Percentiles rank a stretch among this genome's conserved stretches.
These are phyloP conservation scores for Psilopsiagon aurifrons DNA, from an alignment of 2,113 vertebrate genomes.

Conservation along the genomic window DNA sequence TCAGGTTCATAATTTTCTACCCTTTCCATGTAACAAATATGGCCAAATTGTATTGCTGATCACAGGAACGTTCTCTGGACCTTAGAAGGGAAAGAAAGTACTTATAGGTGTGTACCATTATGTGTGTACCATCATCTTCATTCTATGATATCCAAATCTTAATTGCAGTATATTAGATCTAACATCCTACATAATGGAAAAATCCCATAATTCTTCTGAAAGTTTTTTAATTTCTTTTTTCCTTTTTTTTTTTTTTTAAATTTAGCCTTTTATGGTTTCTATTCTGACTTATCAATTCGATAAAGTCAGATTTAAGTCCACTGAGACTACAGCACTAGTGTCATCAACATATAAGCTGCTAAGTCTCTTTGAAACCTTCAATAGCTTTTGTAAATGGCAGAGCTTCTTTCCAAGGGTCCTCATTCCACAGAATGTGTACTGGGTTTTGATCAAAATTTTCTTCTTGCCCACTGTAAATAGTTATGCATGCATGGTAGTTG, in stretches of 20 bases:
- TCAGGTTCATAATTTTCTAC: neutral
- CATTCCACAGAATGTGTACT: neutral
- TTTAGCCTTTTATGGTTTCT: neutral
- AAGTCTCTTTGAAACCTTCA: constrained; percentile 10
- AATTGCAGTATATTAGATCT: neutral
- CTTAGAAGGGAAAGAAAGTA: neutral
- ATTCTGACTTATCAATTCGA: neutral
- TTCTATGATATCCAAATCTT: neutral
- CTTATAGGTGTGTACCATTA: neutral
- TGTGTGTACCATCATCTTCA: neutral
- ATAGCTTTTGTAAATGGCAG: neutral
- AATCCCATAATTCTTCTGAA: neutral
- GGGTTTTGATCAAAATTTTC: neutral
- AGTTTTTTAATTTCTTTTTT: neutral
- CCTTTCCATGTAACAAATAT: neutral
- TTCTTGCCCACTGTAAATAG: neutral
- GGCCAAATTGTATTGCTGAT: neutral
- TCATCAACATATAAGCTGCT: neutral
- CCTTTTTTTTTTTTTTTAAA: neutral
- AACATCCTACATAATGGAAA: neutral
- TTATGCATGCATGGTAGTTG: neutral
- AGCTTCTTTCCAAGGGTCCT: neutral
- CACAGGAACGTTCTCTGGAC: neutral
- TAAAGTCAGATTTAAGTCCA: constrained; percentile 25
- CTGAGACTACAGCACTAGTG: neutral